Evolutionary conservation across 1,140 invertebrate genomes (phyloP).

Genomic region (Zaprionus lachaisei): DNA sequence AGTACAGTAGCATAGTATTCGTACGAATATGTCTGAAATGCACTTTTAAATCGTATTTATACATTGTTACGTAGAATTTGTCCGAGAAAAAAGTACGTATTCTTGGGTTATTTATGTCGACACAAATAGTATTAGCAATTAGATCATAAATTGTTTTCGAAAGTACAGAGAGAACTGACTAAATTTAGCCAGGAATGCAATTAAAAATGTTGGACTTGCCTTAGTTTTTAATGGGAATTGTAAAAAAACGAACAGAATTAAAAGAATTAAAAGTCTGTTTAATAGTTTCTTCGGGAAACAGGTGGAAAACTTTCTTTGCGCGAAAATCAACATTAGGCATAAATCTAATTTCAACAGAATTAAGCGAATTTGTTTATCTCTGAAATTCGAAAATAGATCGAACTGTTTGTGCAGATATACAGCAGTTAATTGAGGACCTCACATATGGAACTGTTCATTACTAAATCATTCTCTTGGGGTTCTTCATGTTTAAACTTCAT

Average conservation of each 20-base stretch:
- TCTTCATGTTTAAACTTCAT: no score
- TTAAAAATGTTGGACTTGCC: not conserved
- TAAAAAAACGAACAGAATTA: not conserved
- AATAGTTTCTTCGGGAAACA: not conserved
- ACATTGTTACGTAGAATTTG: constrained; percentile 8
- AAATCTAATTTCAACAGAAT: not conserved
- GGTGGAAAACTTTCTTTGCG: not conserved
- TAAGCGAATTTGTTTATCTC: not conserved
- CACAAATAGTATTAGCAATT: constrained; percentile 10
- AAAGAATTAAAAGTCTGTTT: not conserved
- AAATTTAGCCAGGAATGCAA: constrained; percentile 7
- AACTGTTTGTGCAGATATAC: no score
- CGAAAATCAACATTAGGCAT: not conserved
- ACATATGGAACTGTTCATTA: no score
- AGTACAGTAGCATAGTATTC: not conserved
- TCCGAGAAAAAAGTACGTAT: not conserved
- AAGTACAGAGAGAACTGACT: not conserved
- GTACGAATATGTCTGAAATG: not conserved
- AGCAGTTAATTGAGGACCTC: no score
- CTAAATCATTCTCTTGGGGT: no score
- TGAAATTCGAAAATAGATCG: not conserved
- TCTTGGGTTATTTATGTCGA: constrained; percentile 4
- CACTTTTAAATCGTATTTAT: constrained; percentile 3
- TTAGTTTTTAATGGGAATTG: not conserved
- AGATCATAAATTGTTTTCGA: constrained; percentile 9